phyloP scores from a whole-genome alignment of 2,113 vertebrate species.

The Pterocles orientalis region DNA sequence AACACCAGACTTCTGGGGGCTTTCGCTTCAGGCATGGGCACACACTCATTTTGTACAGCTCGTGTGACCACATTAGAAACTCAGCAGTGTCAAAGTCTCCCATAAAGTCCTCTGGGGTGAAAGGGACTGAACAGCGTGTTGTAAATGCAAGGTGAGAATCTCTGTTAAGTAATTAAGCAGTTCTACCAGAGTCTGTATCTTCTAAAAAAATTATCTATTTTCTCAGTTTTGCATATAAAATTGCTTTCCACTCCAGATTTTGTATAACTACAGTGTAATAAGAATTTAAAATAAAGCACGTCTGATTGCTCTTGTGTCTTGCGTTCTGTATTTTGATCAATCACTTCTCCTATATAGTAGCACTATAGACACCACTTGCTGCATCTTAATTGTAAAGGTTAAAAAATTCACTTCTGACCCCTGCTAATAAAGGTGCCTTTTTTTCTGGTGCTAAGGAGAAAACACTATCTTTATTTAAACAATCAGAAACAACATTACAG shows the following conservation, averaged over 20 bases:
- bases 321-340: background rate
- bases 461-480: background rate
- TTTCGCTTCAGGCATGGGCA: background rate
- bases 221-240: conserved; percentile 6
- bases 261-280: conserved; percentile 49
- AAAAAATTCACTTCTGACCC: background rate
- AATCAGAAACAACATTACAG: background rate
- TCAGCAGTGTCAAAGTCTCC: background rate
- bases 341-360: background rate
- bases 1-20: background rate
- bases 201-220: conserved; percentile 5
- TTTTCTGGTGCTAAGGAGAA: background rate
- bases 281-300: conserved; percentile 69
- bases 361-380: background rate
- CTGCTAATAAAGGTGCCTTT: background rate
- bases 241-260: conserved; percentile 6
- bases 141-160: background rate
- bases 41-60: background rate
- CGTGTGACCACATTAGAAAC: background rate
- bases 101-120: background rate
- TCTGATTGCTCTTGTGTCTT: background rate
- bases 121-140: background rate
- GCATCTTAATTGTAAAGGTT: background rate
- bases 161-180: background rate
- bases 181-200: background rate